Percentiles rank a stretch among this genome's conserved stretches.
These are phyloP conservation scores for Carettochelys insculpta DNA, from an alignment of 2,113 vertebrate genomes.

Conservation along the genomic window DNA sequence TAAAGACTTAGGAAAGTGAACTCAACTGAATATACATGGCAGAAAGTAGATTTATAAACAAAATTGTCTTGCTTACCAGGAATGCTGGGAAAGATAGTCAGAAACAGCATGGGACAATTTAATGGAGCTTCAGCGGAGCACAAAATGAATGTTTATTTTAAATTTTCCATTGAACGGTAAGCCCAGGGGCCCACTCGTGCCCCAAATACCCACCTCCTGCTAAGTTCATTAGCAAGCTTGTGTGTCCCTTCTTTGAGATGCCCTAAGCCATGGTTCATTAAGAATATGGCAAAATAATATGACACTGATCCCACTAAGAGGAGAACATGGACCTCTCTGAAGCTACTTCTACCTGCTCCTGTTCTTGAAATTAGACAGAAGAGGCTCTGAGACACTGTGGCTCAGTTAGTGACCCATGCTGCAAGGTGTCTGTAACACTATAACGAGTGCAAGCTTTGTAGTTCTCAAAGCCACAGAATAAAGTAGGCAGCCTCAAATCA, in stretches of 20 bases:
- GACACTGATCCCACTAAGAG: fast-evolving
- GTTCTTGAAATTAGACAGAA: fast-evolving
- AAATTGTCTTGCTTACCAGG: fast-evolving
- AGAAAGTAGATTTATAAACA: neutral
- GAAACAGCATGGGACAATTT: fast-evolving
- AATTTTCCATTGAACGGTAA: neutral
- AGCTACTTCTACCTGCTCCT: neutral
- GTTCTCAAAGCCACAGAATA: no score
- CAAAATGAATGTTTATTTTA: fast-evolving
- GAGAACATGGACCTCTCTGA: fast-evolving
- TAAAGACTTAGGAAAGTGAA: fast-evolving
- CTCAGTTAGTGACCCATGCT: neutral
- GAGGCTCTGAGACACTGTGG: fast-evolving
- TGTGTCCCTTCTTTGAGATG: fast-evolving
- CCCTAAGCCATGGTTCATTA: fast-evolving
- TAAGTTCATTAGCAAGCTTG: neutral
- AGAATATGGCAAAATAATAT: fast-evolving
- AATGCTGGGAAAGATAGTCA: fast-evolving
- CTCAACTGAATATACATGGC: fast-evolving
- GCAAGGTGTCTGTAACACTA: neutral
- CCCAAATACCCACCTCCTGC: neutral
- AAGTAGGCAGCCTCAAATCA: no score
- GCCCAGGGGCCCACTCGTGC: fast-evolving
- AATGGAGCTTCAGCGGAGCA: fast-evolving
- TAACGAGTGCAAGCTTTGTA: neutral